phyloP scores from a whole-genome alignment of 2,888 invertebrate species.

The Leucania comma region DNA sequence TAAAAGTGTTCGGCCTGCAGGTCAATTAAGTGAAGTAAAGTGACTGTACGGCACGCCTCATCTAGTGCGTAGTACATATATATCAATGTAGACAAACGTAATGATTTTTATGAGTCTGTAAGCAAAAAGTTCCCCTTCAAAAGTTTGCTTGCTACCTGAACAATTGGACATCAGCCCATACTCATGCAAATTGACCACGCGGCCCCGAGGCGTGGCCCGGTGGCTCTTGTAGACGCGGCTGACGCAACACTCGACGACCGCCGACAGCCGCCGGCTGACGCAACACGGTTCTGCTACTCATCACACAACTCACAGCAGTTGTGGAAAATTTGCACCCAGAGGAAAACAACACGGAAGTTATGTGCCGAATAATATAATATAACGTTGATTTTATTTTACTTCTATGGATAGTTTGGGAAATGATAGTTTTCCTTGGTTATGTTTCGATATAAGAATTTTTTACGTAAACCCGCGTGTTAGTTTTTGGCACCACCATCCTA shows the following conservation, averaged over 20 bases:
- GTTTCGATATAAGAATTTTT: not conserved
- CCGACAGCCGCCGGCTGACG: constrained; percentile 38
- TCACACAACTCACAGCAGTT: constrained; percentile 11
- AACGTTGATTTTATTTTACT: constrained; percentile 14
- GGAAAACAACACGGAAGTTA: constrained; percentile 39
- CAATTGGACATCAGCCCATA: not conserved
- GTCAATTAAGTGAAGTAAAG: too few relatives aligned
- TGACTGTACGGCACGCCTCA: too few relatives aligned
- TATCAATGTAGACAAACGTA: not conserved
- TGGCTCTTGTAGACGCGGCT: not conserved
- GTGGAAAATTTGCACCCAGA: constrained; percentile 37
- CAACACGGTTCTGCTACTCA: not conserved
- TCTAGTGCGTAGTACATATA: too few relatives aligned
- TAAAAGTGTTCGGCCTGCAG: too few relatives aligned
- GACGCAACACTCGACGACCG: constrained; percentile 34
- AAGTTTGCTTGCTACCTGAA: not conserved
- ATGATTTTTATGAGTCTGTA: not conserved
- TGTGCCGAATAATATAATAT: constrained; percentile 1
- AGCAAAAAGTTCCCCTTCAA: not conserved
- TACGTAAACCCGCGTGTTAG: not conserved
- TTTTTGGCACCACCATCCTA: not conserved
- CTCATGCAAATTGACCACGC: too few relatives aligned
- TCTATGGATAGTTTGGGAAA: not conserved
- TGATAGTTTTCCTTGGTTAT: not conserved
- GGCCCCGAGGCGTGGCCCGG: not conserved